Base-by-base conservation (phyloP, 2,888 invertebrate genomes). In the Spatulosminthurus flaviceps region DNA sequence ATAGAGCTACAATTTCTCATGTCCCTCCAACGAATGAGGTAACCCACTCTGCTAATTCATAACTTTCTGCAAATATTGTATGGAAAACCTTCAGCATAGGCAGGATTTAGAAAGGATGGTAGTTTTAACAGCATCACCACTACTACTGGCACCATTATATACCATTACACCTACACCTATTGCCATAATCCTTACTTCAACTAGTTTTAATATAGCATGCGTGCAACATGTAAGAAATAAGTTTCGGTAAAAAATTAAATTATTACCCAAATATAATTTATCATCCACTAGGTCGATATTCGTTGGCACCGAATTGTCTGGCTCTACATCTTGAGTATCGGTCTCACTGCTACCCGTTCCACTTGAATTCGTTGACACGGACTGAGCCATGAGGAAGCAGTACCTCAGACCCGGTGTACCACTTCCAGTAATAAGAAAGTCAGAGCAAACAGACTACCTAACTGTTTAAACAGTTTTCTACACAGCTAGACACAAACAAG, bases 251-350 rank as follows among this genome's bases (percentile, higher is more conserved):
- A 64, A 64, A 24, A 64, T 22, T 5, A 64, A 64, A 64, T 24
- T 64, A 28, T 72, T 82, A 82, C 83, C 83, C 78, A 83, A 82
- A 66, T 83, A 83, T 79, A 83, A 82, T 80, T 82, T 80, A 11
- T 83, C 79, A 72, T 83, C 83, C 42, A 83, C 82, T 29, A 81
- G 81, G 80, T 83, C 81, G 71, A 81, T 80, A 81, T 80, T 80
- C 29, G 75, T 28, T 64, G 64, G 64, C 64, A 64, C 64, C 64
- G 64, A 64, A 64, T 64, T 64, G 64, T 64, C 64, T 64, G 64
- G 64, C 64, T 64, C 64, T 64, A 64, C 64, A 26, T 64, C 64
- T 64, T 64, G 64, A 64, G 64, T 24, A 64, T 64, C 64, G 24
- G 64, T 64, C 64, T 64, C 64, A 61, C 61, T 79, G 43, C 28